Percentiles rank a stretch among this genome's conserved stretches.
These are phyloP conservation scores for Pyrochroa serraticornis DNA, from an alignment of 2,888 invertebrate species.

Conservation along the genomic window DNA sequence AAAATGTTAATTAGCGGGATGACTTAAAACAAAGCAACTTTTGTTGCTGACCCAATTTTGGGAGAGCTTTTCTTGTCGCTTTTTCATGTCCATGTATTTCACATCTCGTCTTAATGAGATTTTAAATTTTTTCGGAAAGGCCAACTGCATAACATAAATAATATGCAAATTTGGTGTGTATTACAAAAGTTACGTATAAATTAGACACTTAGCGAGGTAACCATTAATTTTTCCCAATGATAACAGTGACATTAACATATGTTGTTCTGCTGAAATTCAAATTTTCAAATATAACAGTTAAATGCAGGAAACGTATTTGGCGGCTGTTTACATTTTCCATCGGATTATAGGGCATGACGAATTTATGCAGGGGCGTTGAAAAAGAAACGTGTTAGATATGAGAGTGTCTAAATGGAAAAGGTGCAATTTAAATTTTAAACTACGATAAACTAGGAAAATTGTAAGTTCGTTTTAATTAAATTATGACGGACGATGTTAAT, in stretches of 20 bases:
- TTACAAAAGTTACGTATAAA: background rate
- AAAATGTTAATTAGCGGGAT: too few species aligned
- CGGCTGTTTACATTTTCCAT: background rate
- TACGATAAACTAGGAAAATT: background rate
- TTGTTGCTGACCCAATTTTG: background rate
- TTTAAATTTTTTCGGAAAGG: background rate
- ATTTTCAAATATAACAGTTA: background rate
- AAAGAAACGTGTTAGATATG: slow-evolving; percentile 2
- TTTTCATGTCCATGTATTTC: too few species aligned
- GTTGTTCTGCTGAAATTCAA: background rate
- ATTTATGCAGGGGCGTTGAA: background rate
- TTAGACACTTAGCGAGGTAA: background rate
- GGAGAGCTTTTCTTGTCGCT: too few species aligned
- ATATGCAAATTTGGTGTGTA: background rate
- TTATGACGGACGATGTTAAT: too few species aligned
- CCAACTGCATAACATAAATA: background rate
- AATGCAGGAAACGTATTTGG: background rate
- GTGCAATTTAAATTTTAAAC: background rate
- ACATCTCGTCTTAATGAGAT: too few species aligned
- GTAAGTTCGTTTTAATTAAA: too few species aligned
- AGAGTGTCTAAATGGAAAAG: background rate
- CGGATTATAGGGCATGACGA: background rate
- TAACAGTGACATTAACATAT: background rate
- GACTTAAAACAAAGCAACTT: background rate
- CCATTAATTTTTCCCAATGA: background rate